A percentile compares a stretch with the other conserved stretches of the same genome.
These are phyloP conservation scores for Wasmannia auropunctata DNA, from an alignment of 1,140 invertebrate species.

Conservation along the genomic window DNA sequence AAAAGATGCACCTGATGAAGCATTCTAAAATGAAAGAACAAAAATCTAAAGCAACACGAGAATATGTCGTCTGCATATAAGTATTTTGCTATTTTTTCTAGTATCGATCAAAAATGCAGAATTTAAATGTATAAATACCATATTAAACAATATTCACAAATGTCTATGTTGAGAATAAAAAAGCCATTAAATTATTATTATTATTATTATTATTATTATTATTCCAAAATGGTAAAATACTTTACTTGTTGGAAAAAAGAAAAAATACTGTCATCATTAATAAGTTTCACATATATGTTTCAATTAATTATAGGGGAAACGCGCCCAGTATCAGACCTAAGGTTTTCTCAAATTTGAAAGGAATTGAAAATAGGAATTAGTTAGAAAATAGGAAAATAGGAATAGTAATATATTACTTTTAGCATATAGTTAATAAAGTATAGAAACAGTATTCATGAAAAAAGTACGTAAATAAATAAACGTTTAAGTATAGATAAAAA, in stretches of 20 bases:
- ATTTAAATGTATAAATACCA: not conserved
- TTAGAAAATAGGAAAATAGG: too few relatives aligned
- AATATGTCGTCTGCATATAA: not conserved
- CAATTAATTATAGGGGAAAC: too few relatives aligned
- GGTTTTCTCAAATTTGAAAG: too few relatives aligned
- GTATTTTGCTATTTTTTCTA: not conserved
- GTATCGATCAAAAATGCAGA: not conserved
- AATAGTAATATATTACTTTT: too few relatives aligned
- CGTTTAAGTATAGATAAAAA: too few relatives aligned
- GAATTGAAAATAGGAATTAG: too few relatives aligned
- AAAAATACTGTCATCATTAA: not conserved
- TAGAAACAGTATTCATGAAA: too few relatives aligned
- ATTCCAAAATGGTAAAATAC: not conserved
- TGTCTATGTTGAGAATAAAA: not conserved
- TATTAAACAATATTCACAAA: not conserved
- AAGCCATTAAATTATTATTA: not conserved
- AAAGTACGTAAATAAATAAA: too few relatives aligned
- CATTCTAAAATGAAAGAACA: not conserved
- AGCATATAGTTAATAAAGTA: too few relatives aligned
- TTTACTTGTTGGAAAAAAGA: not conserved
- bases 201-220: too few relatives aligned
- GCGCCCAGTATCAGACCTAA: too few relatives aligned
- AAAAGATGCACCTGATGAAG: not conserved
- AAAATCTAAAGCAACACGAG: not conserved
- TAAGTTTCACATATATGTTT: constrained; percentile 1